Conservation (phyloP, 2,888 invertebrate genomes). For the Coecobrya sp. region DNA sequence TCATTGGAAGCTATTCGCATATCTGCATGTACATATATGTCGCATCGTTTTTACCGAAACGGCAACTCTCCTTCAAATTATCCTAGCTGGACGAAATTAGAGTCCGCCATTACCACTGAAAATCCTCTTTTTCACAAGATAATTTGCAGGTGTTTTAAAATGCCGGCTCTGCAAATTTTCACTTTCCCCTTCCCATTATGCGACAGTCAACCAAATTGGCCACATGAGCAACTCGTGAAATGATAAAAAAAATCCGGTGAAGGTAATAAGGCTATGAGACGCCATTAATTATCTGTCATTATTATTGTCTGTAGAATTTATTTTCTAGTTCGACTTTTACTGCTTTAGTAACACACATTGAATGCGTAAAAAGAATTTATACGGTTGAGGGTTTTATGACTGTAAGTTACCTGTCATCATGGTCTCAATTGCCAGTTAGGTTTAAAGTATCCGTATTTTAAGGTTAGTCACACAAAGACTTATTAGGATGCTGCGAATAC, state of each 20-base stretch:
- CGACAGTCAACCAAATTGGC: background rate
- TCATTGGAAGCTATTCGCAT: background rate
- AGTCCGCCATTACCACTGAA: background rate
- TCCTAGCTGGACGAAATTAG: background rate
- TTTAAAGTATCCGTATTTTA: too few species aligned
- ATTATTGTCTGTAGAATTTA: conserved; percentile 3
- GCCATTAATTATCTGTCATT: conserved; percentile 42
- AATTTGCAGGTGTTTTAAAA: background rate
- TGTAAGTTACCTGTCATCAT: background rate
- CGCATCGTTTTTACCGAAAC: background rate
- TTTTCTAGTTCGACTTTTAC: background rate
- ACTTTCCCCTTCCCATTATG: background rate
- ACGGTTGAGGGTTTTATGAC: background rate
- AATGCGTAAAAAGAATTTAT: background rate
- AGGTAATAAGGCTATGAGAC: conserved; percentile 29
- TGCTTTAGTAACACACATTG: background rate
- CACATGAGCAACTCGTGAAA: background rate
- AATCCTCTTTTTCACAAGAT: background rate
- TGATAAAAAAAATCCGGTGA: background rate
- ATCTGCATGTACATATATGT: too few species aligned
- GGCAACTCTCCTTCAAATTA: background rate
- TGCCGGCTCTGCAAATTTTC: background rate
- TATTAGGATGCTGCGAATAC: too few species aligned
- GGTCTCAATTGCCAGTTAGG: too few species aligned
- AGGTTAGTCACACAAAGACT: too few species aligned